Percentiles rank a stretch among this genome's conserved stretches.
Evolutionary conservation across 2,113 vertebrate species (phyloP).

Genomic region (Malurus elegans): DNA sequence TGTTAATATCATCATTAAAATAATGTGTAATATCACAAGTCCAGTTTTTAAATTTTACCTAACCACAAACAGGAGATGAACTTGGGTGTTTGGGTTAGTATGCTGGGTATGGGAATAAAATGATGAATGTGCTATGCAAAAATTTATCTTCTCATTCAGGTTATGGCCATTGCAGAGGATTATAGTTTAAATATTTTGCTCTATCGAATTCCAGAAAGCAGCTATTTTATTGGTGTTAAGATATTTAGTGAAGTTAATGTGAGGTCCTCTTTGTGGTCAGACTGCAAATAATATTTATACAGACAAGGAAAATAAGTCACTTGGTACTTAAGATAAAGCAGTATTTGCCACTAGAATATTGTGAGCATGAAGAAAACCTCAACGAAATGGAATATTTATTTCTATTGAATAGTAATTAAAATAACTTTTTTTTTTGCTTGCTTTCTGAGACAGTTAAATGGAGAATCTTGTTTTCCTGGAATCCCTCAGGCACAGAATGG

Average conservation of each 20-base stretch:
- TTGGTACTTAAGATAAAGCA: neutral
- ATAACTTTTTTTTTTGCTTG: neutral
- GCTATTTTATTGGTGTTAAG: neutral
- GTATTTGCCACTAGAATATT: neutral
- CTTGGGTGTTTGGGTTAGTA: neutral
- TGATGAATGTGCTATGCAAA: neutral
- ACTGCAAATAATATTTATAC: neutral
- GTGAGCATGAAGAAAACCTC: neutral
- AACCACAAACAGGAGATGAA: neutral
- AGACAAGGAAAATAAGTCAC: neutral
- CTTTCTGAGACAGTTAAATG: neutral
- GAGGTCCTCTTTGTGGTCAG: neutral
- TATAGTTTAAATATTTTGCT: neutral
- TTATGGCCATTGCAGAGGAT: neutral
- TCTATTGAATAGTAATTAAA: neutral
- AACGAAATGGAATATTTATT: neutral
- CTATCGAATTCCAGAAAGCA: neutral
- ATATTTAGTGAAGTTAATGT: neutral
- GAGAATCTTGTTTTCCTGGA: neutral
- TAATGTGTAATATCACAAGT: neutral
- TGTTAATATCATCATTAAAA: neutral
- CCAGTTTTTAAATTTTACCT: neutral
- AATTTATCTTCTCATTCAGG: neutral
- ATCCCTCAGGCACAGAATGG: neutral
- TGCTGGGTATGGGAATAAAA: neutral